Evolutionary conservation across 2,888 invertebrate species (phyloP), one percentile per base, ranked within the genome.

Genomic region (Piscicola geometra): DNA sequence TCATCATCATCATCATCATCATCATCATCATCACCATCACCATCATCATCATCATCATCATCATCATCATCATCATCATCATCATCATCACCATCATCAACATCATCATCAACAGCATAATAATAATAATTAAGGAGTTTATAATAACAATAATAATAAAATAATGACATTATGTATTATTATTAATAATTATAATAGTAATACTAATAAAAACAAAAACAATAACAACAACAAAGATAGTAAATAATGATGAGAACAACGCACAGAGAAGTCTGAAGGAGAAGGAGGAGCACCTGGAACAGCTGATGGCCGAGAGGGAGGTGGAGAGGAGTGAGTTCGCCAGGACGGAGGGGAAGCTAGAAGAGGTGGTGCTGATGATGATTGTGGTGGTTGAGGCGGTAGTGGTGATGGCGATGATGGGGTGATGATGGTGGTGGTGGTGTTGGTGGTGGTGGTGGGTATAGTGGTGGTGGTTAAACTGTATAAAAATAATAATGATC

Each of bases 241-340:
- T 64, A 28, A 18, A n/a, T 28, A 25, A 64, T 64, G 66, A 64
- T 64, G 66, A 64, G 66, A 12, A n/a, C 30, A 30, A 9, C 32
- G 3, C n/a, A 18, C 86, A 96, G 94, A 94, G 94, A 85, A 88
- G 93, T 47, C 87, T 97, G 77, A 91, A 92, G 83, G 96, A 97
- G 86, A 97, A 96, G 85, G 93, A 96, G 83, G 91, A 92, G 80
- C 95, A 97, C 83, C 90, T 98, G 82, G 94, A 96, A 83, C 91
- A 93, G 82, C 88, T 98, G 81, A 89, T 96, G 85, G 90, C 91
- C 78, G 97, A 98, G 85, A 87, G 94, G 73, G 96, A 97, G 83
- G 84, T 95, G 81, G 97, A 95, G 84, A 88, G 94, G 81, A 90
- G 92, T 41, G 93, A 96, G 85, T 89, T 94, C 35, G 93, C 92